Evolutionary conservation across 2,888 invertebrate genomes (phyloP).

Genomic region (Cancer borealis): DNA sequence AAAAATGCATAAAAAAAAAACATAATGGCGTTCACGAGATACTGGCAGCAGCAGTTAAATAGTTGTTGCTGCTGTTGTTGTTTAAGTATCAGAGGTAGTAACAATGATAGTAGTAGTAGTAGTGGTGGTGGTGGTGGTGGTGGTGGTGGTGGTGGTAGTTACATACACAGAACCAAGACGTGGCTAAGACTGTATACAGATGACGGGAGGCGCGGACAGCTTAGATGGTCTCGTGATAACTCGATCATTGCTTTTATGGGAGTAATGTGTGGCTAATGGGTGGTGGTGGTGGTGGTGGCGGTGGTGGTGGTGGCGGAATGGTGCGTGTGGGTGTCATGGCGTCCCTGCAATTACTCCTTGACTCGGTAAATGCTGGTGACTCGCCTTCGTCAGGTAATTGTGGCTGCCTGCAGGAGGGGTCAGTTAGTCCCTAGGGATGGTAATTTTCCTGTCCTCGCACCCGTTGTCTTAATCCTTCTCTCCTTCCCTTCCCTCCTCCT

Average conservation of each 20-base stretch:
- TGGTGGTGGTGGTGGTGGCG: neutral
- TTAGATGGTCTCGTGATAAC: neutral
- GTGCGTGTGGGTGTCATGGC: neutral
- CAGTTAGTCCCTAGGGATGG: neutral
- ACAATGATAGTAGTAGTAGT: too few species aligned
- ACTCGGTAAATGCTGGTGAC: neutral
- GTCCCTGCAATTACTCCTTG: neutral
- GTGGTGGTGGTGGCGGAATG: neutral
- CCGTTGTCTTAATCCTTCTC: slow-evolving; percentile 10
- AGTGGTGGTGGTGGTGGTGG: neutral
- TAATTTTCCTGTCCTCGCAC: slow-evolving; percentile 16
- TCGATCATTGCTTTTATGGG: neutral
- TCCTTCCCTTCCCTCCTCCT: neutral
- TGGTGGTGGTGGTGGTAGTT: neutral
- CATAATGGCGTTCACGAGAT: neutral
- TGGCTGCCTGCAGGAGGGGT: slow-evolving; percentile 3
- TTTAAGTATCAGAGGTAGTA: too few species aligned
- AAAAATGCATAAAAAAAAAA: neutral
- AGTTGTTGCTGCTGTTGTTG: neutral
- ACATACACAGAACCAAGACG: neutral
- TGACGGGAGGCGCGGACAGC: neutral
- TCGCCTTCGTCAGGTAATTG: slow-evolving; percentile 18
- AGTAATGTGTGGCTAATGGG: slow-evolving; percentile 12
- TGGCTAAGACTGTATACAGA: neutral
- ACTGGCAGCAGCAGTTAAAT: neutral